Conservation (phyloP, 2,797 vertebrate species). For the Anguilla megastoma region DNA sequence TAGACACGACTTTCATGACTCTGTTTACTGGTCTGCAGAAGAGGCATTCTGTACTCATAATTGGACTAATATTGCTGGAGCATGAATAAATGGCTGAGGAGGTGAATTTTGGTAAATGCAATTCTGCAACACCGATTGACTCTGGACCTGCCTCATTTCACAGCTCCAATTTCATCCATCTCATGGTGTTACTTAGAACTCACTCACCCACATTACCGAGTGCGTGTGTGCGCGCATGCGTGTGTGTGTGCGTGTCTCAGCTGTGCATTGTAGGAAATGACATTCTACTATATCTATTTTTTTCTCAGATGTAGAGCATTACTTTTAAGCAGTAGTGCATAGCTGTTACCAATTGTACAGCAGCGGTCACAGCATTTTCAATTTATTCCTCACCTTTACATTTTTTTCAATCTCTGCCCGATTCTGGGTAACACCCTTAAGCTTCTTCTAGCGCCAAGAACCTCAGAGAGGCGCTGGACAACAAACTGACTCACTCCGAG, state of each 20-base stretch:
- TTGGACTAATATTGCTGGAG: background rate
- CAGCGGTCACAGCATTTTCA: background rate
- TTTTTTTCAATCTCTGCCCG: background rate
- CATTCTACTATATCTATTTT: background rate
- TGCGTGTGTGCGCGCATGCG: conserved; percentile 6
- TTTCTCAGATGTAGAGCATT: background rate
- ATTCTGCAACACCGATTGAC: background rate
- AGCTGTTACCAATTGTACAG: background rate
- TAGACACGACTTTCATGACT: background rate
- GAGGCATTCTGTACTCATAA: background rate
- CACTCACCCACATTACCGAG: conserved; percentile 16
- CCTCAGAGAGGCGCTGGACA: background rate
- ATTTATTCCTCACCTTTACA: background rate
- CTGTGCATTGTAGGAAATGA: background rate
- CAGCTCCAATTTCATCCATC: background rate
- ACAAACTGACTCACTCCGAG: background rate
- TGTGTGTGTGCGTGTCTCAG: background rate
- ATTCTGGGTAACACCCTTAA: background rate
- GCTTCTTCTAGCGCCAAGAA: background rate
- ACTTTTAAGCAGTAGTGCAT: background rate
- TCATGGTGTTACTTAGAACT: background rate
- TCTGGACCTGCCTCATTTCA: background rate
- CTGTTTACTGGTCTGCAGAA: background rate
- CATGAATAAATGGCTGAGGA: background rate
- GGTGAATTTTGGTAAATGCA: background rate